Percentiles rank a stretch among this genome's conserved stretches.
Evolutionary conservation across 2,888 invertebrate genomes (phyloP).

Genomic region (Choreutis nemorana): DNA sequence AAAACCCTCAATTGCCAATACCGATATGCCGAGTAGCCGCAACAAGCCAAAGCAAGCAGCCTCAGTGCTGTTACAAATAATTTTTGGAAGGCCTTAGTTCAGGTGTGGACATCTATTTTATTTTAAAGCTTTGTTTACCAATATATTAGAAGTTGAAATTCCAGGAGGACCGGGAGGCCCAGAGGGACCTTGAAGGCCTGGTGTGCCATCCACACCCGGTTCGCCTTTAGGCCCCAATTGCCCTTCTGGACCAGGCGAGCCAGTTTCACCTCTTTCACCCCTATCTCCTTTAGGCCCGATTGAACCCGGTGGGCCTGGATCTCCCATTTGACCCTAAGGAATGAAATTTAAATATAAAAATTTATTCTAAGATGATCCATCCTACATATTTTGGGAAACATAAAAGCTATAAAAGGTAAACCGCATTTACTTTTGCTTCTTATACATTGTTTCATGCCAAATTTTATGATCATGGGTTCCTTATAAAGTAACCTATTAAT

Average conservation of each 20-base stretch:
- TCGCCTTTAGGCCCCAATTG: conserved; percentile 81
- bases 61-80: neutral
- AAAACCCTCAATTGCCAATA: no score
- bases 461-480: no score
- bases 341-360: conserved; percentile 8
- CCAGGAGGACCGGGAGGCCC: conserved; percentile 73
- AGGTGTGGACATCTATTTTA: conserved; percentile 8
- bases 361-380: no score
- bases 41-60: neutral
- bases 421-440: no score
- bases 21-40: no score
- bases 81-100: conserved; percentile 7
- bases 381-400: no score
- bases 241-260: conserved; percentile 72
- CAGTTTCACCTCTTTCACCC: conserved; percentile 74
- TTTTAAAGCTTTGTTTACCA: conserved; percentile 28
- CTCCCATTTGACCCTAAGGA: conserved; percentile 70
- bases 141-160: conserved; percentile 28
- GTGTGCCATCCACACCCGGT: conserved; percentile 74
- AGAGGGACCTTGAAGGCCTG: conserved; percentile 72
- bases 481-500: no score
- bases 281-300: conserved; percentile 70
- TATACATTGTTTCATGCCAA: no score
- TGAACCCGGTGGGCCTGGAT: conserved; percentile 72
- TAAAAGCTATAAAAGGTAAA: no score